These are phyloP conservation scores for Passer domesticus DNA, from an alignment of 2,113 vertebrate species.

Conservation along the genomic window DNA sequence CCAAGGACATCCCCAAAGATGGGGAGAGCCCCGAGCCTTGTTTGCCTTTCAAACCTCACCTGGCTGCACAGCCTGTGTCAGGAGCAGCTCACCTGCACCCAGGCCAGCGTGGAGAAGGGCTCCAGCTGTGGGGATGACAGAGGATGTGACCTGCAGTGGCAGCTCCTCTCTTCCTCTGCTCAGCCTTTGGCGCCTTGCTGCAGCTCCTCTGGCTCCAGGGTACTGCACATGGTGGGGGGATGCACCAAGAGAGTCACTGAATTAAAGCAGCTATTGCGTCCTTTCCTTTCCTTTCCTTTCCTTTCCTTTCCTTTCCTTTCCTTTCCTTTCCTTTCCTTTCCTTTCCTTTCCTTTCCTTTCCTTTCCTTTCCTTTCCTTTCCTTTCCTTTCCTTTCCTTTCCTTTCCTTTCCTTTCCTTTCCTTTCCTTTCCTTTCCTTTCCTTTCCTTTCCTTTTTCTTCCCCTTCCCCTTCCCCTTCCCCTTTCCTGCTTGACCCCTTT, in stretches of 20 bases:
- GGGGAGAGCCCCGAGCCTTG: neutral
- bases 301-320: neutral
- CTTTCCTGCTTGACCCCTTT: too few species aligned
- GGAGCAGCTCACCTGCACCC: neutral
- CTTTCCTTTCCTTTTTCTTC: too few species aligned
- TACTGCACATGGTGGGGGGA: rapidly evolving
- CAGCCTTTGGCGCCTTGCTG: neutral
- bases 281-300: too few species aligned
- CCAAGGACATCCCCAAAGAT: neutral
- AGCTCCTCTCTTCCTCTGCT: neutral
- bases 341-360: neutral
- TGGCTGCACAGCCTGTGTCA: too few species aligned
- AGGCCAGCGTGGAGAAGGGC: neutral
- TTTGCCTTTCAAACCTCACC: neutral
- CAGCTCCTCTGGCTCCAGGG: neutral
- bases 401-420: too few species aligned
- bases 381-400: neutral
- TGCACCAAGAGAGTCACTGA: neutral
- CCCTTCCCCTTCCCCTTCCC: too few species aligned
- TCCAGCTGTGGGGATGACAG: neutral
- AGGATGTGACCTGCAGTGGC: neutral
- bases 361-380: too few species aligned
- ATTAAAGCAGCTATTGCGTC: neutral
- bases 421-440: neutral
- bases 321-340: too few species aligned